phyloP scores from a whole-genome alignment of 2,797 vertebrate genomes.

The Erpetoichthys calabaricus region DNA sequence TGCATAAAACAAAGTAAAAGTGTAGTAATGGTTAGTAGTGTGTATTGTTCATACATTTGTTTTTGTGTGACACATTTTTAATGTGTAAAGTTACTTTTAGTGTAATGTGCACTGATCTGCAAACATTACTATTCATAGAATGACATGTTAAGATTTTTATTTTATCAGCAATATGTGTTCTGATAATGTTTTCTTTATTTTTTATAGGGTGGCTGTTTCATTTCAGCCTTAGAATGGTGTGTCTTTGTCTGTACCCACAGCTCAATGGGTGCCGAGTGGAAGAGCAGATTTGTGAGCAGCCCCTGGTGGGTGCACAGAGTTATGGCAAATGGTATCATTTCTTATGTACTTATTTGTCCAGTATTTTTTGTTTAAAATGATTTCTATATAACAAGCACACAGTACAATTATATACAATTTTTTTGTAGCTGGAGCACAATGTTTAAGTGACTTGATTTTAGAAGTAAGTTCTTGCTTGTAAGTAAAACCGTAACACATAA shows the following conservation, averaged over 20 bases:
- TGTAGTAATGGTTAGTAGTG: too few relatives aligned
- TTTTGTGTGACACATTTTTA: too few relatives aligned
- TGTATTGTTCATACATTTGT: too few relatives aligned
- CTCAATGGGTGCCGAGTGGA: slow-evolving; percentile 37
- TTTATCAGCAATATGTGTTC: not conserved
- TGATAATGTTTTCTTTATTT: not conserved
- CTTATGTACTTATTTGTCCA: not conserved
- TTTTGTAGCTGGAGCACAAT: not conserved
- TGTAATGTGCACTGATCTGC: too few relatives aligned
- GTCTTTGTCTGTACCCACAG: slow-evolving; percentile 53
- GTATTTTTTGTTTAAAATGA: too few relatives aligned
- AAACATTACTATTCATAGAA: too few relatives aligned
- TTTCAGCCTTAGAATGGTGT: slow-evolving; percentile 47
- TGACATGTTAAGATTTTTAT: too few relatives aligned
- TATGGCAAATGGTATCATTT: slow-evolving; percentile 41
- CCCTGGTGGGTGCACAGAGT: slow-evolving; percentile 30
- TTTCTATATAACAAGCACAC: not conserved
- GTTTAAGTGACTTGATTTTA: not conserved
- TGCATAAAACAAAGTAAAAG: too few relatives aligned
- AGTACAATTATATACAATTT: not conserved
- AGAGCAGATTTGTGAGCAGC: slow-evolving; percentile 33
- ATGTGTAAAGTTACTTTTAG: too few relatives aligned
- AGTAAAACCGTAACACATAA: too few relatives aligned
- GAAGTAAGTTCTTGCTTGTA: too few relatives aligned
- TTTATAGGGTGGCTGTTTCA: slow-evolving; percentile 43